Percentiles rank a stretch among this genome's conserved stretches.
Conservation (phyloP, 2,113 vertebrate genomes). For the Chamaetylas fuelleborni region DNA sequence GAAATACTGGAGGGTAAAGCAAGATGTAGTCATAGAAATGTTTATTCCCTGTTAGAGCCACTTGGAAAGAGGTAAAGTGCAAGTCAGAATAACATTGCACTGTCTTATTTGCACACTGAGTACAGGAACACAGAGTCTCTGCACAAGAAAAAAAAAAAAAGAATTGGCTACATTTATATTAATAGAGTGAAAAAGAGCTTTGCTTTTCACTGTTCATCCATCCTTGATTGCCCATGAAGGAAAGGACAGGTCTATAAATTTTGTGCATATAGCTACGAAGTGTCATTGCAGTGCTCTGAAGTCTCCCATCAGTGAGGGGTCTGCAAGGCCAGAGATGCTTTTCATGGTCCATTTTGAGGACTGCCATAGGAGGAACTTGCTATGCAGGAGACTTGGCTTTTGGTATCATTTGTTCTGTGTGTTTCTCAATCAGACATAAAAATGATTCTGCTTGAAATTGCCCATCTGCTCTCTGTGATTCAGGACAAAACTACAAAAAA, state of each 20-base stretch:
- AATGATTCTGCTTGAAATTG: conserved; percentile 24
- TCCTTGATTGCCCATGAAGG: not conserved
- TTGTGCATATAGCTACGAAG: not conserved
- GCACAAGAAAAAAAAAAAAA: not conserved
- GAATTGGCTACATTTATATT: not conserved
- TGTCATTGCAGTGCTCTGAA: not conserved
- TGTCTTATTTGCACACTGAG: not conserved
- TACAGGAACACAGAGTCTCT: not conserved
- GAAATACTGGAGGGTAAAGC: not conserved
- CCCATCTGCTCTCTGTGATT: conserved; percentile 15
- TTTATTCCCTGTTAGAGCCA: not conserved
- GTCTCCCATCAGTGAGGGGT: not conserved
- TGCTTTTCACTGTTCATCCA: not conserved
- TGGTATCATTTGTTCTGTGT: not conserved
- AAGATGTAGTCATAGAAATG: not conserved
- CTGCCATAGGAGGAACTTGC: not conserved
- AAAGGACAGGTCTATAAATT: not conserved
- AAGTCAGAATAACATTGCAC: not conserved
- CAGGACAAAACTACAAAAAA: not conserved
- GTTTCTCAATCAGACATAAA: conserved; percentile 31
- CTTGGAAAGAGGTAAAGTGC: not conserved
- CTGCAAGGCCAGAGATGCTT: not conserved
- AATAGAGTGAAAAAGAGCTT: not conserved
- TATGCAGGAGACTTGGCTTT: not conserved
- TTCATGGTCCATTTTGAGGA: not conserved